phyloP scores from a whole-genome alignment of 37 sponge, comb jelly and placozoan genomes.

The Bolinopsis microptera region DNA sequence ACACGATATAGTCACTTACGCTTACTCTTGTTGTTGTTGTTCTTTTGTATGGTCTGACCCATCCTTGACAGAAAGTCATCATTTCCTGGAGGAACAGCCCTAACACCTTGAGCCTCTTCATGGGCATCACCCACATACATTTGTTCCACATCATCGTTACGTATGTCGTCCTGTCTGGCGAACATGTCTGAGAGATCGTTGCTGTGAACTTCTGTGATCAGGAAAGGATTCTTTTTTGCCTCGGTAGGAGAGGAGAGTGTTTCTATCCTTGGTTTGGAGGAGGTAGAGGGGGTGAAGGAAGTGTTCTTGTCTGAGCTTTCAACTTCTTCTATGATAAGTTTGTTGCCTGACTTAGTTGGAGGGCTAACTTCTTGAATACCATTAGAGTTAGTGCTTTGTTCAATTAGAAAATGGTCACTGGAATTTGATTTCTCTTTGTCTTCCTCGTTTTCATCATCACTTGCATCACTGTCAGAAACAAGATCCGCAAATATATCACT shows the following conservation, averaged over 20 bases:
- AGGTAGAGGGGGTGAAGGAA: neutral
- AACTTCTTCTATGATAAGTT: conserved; percentile 28
- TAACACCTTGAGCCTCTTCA: neutral
- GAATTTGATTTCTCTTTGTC: neutral
- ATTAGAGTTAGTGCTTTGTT: neutral
- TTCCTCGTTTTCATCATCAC: neutral
- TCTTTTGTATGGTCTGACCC: neutral
- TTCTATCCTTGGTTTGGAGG: neutral
- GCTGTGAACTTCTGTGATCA: conserved; percentile 40
- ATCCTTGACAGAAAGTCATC: conserved; percentile 9
- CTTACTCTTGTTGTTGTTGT: neutral
- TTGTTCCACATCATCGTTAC: conserved; percentile 43
- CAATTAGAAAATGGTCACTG: neutral
- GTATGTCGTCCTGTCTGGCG: neutral
- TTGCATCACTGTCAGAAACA: neutral
- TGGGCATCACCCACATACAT: conserved; percentile 63
- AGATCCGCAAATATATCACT: conserved; percentile 9
- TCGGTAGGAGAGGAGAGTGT: neutral
- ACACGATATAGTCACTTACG: too few relatives aligned
- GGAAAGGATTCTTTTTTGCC: neutral
- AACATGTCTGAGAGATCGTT: conserved; percentile 45
- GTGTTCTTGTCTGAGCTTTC: neutral
- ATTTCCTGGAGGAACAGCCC: neutral
- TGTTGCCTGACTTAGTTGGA: neutral
- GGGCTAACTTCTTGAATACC: neutral